phyloP scores from a whole-genome alignment of 2,888 invertebrate species.

The Drosophila anceps region DNA sequence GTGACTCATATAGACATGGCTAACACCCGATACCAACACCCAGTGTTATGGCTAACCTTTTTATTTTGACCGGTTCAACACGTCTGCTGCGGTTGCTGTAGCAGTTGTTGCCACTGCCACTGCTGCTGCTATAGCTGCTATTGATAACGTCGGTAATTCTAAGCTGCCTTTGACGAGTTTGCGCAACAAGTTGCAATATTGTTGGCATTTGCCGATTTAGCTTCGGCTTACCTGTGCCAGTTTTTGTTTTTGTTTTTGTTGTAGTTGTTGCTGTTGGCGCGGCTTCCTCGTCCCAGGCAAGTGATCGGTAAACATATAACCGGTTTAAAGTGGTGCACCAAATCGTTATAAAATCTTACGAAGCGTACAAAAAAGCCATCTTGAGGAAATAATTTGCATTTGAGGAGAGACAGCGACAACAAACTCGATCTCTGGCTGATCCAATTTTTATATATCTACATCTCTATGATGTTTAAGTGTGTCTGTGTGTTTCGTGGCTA shows the following conservation, averaged over 20 bases:
- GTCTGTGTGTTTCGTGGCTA: constrained; percentile 43
- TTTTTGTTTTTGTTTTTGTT: constrained; percentile 18
- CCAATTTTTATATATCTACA: constrained; percentile 51
- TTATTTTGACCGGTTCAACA: constrained; percentile 68
- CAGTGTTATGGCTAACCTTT: constrained; percentile 64
- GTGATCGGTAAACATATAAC: constrained; percentile 58
- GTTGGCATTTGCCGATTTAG: constrained; percentile 56
- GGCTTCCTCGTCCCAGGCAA: constrained; percentile 65
- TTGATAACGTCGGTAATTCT: constrained; percentile 64
- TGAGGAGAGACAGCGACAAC: constrained; percentile 15
- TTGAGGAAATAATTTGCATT: constrained; percentile 80
- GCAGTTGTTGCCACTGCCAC: constrained; percentile 14
- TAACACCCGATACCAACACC: constrained; percentile 53
- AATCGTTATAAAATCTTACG: constrained; percentile 58
- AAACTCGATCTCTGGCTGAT: constrained; percentile 30
- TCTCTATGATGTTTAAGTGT: background rate
- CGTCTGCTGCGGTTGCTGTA: constrained; percentile 45
- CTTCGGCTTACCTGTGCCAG: constrained; percentile 43
- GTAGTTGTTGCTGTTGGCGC: constrained; percentile 26
- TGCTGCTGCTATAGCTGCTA: constrained; percentile 11
- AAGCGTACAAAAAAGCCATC: constrained; percentile 40
- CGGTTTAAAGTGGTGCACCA: constrained; percentile 66
- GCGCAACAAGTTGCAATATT: constrained; percentile 66
- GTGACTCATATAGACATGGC: constrained; percentile 71
- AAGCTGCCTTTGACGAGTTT: constrained; percentile 46